Percentiles rank a stretch among this genome's conserved stretches.
These are phyloP conservation scores for Edolisoma coerulescens DNA, from an alignment of 2,113 vertebrate species.

Conservation along the genomic window DNA sequence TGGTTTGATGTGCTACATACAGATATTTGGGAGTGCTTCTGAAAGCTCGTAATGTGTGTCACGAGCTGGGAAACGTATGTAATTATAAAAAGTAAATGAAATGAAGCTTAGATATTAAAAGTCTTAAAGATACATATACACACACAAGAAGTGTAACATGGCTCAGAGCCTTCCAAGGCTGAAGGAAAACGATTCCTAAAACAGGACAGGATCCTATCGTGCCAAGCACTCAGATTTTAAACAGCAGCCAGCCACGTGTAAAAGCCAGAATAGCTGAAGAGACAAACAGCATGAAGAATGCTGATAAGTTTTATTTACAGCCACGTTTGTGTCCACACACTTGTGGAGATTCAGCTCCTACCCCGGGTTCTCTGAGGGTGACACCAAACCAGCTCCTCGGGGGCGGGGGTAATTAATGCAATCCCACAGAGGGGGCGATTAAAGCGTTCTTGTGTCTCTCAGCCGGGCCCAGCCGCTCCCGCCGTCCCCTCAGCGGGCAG, in stretches of 20 bases:
- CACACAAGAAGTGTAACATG: neutral
- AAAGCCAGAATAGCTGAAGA: neutral
- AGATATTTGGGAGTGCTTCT: neutral
- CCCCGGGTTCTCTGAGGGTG: accelerated
- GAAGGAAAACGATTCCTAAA: neutral
- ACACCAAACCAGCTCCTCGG: accelerated
- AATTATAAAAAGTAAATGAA: neutral
- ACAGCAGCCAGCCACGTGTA: neutral
- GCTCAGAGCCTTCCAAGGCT: neutral
- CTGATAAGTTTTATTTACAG: neutral
- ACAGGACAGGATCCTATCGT: neutral
- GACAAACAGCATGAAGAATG: accelerated
- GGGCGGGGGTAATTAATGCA: neutral
- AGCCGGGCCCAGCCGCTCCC: accelerated
- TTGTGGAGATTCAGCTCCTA: neutral
- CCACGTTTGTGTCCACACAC: neutral
- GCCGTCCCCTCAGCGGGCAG: neutral
- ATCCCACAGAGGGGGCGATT: accelerated
- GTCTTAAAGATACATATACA: too few relatives aligned
- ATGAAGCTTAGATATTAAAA: neutral
- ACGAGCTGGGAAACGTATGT: accelerated
- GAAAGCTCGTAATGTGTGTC: neutral
- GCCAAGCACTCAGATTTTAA: neutral
- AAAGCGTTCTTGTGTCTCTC: accelerated
- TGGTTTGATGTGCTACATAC: neutral